phyloP scores from a whole-genome alignment of 1,140 invertebrate species.

The Bombyx mori region ASM3026992v2 NC_085111.1:1973001-1973500 shows the following conservation, averaged over 20 bases:
- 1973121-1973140: conserved; percentile 53
- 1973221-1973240: conserved; percentile 60
- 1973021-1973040: background rate
- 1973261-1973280: conserved; percentile 45
- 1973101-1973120: conserved; percentile 50
- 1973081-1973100: conserved; percentile 59
- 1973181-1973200: conserved; percentile 64
- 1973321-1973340: conserved; percentile 1
- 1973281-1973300: conserved; percentile 61
- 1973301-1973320: conserved; percentile 45
- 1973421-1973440: conserved; percentile 53
- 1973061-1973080: conserved; percentile 48
- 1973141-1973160: conserved; percentile 53
- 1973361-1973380: background rate
- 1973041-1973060: conserved; percentile 36
- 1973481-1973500: conserved; percentile 37
- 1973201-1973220: conserved; percentile 60
- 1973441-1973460: conserved; percentile 59
- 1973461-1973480: conserved; percentile 54
- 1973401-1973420: conserved; percentile 53
- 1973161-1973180: conserved; percentile 65
- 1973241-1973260: conserved; percentile 63
- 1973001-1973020: background rate
- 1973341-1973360: background rate
- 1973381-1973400: conserved; percentile 7